Evolutionary conservation across 64 coral and sea anemone genomes (phyloP).

Genomic region (Dendrophyllia cribrosa): DNA sequence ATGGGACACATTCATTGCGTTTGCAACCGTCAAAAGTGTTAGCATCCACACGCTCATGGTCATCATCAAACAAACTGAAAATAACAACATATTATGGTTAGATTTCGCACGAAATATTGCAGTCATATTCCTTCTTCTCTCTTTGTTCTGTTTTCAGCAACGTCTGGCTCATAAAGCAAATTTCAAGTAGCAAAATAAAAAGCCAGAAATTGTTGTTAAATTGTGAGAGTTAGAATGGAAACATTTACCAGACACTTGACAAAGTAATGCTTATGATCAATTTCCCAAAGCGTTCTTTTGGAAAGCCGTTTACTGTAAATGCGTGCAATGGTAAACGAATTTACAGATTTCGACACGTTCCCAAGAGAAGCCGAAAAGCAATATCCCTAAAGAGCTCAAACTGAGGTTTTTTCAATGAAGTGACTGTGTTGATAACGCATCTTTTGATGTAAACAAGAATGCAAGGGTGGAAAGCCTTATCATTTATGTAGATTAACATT

Average conservation of each 20-base stretch:
- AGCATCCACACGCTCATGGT: neutral
- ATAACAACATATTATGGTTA: neutral
- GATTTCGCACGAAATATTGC: neutral
- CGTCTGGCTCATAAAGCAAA: too few species aligned
- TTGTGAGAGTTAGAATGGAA: neutral
- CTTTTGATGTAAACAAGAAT: neutral
- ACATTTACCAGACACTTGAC: neutral
- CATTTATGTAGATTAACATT: neutral
- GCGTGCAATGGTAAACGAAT: too few species aligned
- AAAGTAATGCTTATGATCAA: neutral
- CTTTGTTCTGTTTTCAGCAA: neutral
- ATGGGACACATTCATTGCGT: neutral
- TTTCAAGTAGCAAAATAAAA: too few species aligned
- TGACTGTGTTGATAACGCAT: neutral
- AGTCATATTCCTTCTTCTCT: neutral
- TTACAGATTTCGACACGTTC: too few species aligned
- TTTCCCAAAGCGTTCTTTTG: neutral
- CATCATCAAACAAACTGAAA: neutral
- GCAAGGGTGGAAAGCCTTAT: neutral
- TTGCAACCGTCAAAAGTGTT: neutral
- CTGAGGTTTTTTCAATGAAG: constrained; percentile 1
- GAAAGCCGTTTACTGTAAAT: neutral
- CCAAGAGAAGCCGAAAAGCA: neutral
- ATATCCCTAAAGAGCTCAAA: neutral
- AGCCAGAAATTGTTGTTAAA: neutral